These are phyloP conservation scores for Troilus luridus DNA, from an alignment of 2,888 invertebrate genomes.

Conservation along the genomic window DNA sequence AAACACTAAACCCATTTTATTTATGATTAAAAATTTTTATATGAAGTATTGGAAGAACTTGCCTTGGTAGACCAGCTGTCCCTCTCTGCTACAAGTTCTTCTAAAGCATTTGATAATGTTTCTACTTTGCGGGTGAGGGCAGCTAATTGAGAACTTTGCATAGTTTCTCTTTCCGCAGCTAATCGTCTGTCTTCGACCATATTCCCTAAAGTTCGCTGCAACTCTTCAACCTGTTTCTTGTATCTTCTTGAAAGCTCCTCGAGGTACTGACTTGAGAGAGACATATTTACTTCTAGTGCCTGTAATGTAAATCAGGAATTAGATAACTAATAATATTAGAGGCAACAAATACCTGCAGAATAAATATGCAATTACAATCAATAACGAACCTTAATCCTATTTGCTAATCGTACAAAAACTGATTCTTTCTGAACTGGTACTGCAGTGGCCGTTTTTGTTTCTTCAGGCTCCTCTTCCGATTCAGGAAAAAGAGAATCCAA, in stretches of 20 bases:
- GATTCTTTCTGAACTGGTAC: slow-evolving; percentile 85
- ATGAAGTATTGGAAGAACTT: slow-evolving; percentile 37
- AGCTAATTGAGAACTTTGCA: slow-evolving; percentile 84
- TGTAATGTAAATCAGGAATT: slow-evolving; percentile 69
- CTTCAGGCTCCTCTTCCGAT: slow-evolving; percentile 64
- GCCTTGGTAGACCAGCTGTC: slow-evolving; percentile 76
- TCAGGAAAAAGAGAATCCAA: slow-evolving; percentile 66
- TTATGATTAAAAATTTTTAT: background rate
- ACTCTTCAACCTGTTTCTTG: slow-evolving; percentile 96
- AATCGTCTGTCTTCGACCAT: slow-evolving; percentile 80
- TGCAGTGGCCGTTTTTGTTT: slow-evolving; percentile 68
- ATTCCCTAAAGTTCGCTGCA: slow-evolving; percentile 87
- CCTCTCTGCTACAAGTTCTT: slow-evolving; percentile 75
- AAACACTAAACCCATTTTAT: background rate
- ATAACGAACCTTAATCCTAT: slow-evolving; percentile 87
- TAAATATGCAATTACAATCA: background rate
- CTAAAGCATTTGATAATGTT: slow-evolving; percentile 75
- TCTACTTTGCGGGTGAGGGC: slow-evolving; percentile 77
- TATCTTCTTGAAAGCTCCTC: slow-evolving; percentile 96
- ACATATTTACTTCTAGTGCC: slow-evolving; percentile 96
- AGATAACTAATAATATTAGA: background rate
- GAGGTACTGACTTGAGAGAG: slow-evolving; percentile 94
- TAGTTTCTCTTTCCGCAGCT: slow-evolving; percentile 82
- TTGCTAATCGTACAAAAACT: slow-evolving; percentile 94
- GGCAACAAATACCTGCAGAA: background rate